phyloP scores from a whole-genome alignment of 2,797 vertebrate species.

The Notoglanidium macrostoma region DNA sequence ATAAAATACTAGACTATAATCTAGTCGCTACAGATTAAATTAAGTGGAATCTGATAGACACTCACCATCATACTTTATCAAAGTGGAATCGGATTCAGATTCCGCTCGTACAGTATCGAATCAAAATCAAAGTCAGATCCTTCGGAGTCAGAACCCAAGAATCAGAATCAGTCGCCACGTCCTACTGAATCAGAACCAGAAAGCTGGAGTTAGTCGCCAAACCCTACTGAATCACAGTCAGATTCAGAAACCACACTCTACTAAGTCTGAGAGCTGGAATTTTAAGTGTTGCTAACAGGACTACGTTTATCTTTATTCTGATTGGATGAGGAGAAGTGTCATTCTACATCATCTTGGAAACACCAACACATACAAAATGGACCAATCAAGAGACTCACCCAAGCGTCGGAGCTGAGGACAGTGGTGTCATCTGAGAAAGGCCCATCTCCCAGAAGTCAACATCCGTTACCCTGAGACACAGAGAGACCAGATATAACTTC shows the following conservation, averaged over 20 bases:
- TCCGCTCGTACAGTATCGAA: background rate
- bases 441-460: slow-evolving; percentile 74
- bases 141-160: background rate
- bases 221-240: background rate
- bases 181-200: background rate
- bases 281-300: background rate
- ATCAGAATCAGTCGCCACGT: no score
- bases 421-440: slow-evolving; percentile 68
- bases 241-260: background rate
- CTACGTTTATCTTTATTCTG: background rate
- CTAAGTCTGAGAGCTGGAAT: background rate
- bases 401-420: slow-evolving; percentile 30
- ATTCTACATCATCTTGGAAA: background rate
- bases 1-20: no score
- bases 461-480: slow-evolving; percentile 70
- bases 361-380: background rate
- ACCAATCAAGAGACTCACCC: slow-evolving; percentile 37
- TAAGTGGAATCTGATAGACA: background rate
- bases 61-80: no score
- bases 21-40: background rate
- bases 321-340: background rate
- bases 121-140: background rate
- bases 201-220: background rate
- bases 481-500: slow-evolving; percentile 55
- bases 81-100: background rate